Conservation (phyloP, 1,140 invertebrate species). For the Monochamus saltuarius region DNA sequence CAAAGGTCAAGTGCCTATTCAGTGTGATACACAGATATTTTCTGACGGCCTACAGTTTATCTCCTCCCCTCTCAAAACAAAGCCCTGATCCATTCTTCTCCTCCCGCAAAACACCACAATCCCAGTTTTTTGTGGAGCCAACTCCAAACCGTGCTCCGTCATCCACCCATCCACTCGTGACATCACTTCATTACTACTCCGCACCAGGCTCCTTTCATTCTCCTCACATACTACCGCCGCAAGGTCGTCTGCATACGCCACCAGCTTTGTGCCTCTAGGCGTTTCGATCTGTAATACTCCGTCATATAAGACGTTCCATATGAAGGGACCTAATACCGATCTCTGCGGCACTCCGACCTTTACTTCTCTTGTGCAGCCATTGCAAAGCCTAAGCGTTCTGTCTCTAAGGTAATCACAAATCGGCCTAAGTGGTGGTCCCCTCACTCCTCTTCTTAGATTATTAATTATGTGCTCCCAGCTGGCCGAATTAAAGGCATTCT, state of each 20-base stretch:
- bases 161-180: conserved; percentile 19
- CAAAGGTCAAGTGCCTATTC: too few species aligned
- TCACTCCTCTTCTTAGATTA: background rate
- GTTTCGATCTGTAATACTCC: background rate
- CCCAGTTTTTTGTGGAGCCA: conserved; percentile 38
- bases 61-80: too few species aligned
- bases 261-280: conserved; percentile 26
- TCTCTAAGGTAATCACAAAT: conserved; percentile 24
- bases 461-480: conserved; percentile 14
- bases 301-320: conserved; percentile 46
- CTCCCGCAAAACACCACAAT: conserved; percentile 26
- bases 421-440: conserved; percentile 15
- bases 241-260: conserved; percentile 43
- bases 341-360: conserved; percentile 35
- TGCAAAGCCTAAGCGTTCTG: conserved; percentile 17
- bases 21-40: too few species aligned
- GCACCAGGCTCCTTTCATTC: background rate
- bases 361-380: conserved; percentile 4
- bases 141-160: conserved; percentile 14
- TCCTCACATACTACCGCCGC: conserved; percentile 23
- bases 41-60: too few species aligned
- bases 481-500: conserved; percentile 29
- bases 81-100: too few species aligned
- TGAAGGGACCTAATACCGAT: conserved; percentile 41
- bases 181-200: background rate